Base-by-base conservation (phyloP, 2,113 vertebrate species). In the Tenrec ecaudatus region DNA sequence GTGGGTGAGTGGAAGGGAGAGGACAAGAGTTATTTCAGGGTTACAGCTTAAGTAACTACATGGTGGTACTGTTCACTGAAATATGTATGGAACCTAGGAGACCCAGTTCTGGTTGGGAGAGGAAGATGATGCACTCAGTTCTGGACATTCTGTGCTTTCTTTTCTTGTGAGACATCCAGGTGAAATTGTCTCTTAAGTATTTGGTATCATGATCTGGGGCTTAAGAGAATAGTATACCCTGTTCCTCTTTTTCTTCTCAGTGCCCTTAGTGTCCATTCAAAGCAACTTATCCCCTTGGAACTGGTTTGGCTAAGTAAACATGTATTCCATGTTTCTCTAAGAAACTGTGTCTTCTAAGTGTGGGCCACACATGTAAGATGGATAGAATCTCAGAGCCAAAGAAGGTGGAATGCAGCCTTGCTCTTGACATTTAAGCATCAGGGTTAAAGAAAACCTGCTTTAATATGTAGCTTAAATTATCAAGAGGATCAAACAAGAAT, bases 291-390 rank as follows among this genome's bases (percentile, higher is more conserved):
- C 9, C 47, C 47, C 47, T 53, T 83, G 53, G 82, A 89, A 68
- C 36, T 80, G 4, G 33, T 43, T 81, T 75, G 57, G 89, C 84
- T 76, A 94, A 82, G 66, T 71, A 77, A 60, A 1, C n/a, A 4
- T 88, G 20, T 58, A 66, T 64, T 93, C 31, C 79, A 10, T 69
- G 60, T 89, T 94, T 95, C n/a, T 90, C 16, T 82, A 64, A 84
- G n/a, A 36, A 77, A 58, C 22, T 38, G 33, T 90, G 36, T 88
- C 27, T 94, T 86, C 22, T 85, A 57, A 82, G 90, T 71, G n/a
- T 79, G 31, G 86, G 36, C 73, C 57, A 86, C 66, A 66, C 38
- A 10, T 64, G 20, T 75, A 58, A 88, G 57, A 33, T 88, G 75
- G 40, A 86, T 31, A 86, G 27, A 36, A 68, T 22, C 57, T 90